These are phyloP conservation scores for Mellivora capensis DNA, from an alignment of 2,113 vertebrate genomes.

Conservation along the genomic window DNA sequence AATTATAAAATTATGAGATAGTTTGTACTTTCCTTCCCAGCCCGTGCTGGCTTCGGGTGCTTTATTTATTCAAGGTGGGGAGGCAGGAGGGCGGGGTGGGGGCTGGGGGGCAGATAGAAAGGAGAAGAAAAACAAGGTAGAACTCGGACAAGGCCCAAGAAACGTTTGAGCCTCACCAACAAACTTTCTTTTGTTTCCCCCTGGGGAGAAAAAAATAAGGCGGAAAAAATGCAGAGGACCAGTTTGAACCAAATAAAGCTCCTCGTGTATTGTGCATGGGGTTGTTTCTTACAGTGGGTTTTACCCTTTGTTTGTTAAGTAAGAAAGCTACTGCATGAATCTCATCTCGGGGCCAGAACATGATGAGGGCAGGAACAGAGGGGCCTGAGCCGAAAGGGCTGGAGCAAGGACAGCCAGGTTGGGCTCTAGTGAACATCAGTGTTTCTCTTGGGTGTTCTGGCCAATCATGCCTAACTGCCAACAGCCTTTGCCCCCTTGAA, in stretches of 20 bases:
- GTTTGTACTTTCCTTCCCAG: constrained; percentile 83
- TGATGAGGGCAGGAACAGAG: neutral
- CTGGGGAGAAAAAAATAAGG: constrained; percentile 14
- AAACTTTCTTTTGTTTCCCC: constrained; percentile 83
- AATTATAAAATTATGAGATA: constrained; percentile 84
- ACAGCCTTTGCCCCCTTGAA: neutral
- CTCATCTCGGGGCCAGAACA: neutral
- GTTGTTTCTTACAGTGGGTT: neutral
- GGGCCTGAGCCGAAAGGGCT: constrained; percentile 28
- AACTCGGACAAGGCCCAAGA: constrained; percentile 84
- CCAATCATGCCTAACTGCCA: neutral
- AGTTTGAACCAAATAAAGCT: constrained; percentile 58
- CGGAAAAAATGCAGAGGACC: constrained; percentile 62
- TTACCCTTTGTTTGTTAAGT: neutral
- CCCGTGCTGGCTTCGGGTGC: constrained; percentile 80
- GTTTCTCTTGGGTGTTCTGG: neutral
- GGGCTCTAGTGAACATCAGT: neutral
- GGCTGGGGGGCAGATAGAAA: constrained; percentile 52
- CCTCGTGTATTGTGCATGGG: neutral
- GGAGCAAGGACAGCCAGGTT: neutral
- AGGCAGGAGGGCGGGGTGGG: constrained; percentile 75
- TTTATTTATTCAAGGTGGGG: constrained; percentile 89
- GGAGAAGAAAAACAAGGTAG: constrained; percentile 83
- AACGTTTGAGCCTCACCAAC: constrained; percentile 79
- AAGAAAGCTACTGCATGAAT: neutral